A percentile compares a stretch with the other conserved stretches of the same genome.
Evolutionary conservation across 2,888 invertebrate species (phyloP).

Genomic region (Lagria hirta): DNA sequence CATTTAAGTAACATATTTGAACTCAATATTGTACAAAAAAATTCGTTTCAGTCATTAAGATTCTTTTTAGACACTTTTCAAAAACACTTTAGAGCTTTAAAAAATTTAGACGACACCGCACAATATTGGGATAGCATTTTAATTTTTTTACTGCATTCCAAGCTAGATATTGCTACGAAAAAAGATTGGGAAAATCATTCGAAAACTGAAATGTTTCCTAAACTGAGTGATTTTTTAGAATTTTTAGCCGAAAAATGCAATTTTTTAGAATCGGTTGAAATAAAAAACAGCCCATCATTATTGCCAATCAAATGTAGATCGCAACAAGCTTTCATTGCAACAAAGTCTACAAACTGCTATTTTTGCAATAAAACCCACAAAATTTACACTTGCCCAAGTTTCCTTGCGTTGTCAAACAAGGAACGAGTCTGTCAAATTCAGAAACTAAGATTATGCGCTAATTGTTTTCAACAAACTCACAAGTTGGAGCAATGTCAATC

Average conservation of each 20-base stretch:
- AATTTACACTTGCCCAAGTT: slow-evolving; percentile 9
- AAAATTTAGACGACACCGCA: neutral
- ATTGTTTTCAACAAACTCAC: slow-evolving; percentile 26
- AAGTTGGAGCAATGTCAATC: slow-evolving; percentile 10
- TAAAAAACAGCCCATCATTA: neutral
- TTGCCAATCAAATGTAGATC: neutral
- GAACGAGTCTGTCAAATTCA: too few relatives aligned
- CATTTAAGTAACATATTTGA: slow-evolving; percentile 18
- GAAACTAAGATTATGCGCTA: slow-evolving; percentile 20
- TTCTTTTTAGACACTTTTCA: neutral
- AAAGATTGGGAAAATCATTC: neutral
- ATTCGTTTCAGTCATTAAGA: neutral
- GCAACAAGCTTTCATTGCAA: neutral
- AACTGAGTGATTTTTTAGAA: neutral
- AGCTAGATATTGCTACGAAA: neutral
- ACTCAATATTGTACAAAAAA: neutral
- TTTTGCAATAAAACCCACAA: slow-evolving; percentile 1
- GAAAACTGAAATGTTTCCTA: neutral
- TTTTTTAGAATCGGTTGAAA: neutral
- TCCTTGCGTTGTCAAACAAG: slow-evolving; percentile 4
- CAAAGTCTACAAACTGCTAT: neutral
- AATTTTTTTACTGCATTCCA: neutral
- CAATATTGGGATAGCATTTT: neutral
- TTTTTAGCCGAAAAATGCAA: neutral
- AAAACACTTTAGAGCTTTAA: neutral